A percentile compares a stretch with the other conserved stretches of the same genome.
These are phyloP conservation scores for Hystrix cristata DNA, from an alignment of 2,113 vertebrate genomes.

Conservation along the genomic window DNA sequence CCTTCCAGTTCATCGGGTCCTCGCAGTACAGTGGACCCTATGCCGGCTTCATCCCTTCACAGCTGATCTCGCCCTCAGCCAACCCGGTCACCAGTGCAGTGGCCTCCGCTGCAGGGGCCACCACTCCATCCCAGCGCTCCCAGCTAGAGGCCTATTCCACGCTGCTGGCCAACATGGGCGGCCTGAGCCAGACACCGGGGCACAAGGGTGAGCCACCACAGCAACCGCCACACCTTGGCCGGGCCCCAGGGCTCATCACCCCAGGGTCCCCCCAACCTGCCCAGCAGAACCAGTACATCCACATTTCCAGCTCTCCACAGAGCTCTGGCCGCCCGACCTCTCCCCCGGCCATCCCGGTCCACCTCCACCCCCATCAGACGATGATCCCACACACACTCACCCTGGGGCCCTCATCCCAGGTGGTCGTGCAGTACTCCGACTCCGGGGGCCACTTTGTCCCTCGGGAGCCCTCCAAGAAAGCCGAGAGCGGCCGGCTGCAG, in stretches of 20 bases:
- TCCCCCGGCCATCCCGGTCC: conserved; percentile 91
- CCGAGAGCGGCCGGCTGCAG: conserved; percentile 91
- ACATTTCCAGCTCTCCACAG: conserved; percentile 95
- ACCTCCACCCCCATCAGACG: conserved; percentile 93
- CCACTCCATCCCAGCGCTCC: conserved; percentile 92
- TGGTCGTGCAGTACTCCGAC: conserved; percentile 95
- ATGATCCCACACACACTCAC: conserved; percentile 94
- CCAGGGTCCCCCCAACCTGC: conserved; percentile 89
- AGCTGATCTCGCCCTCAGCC: conserved; percentile 93
- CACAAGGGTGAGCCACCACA: conserved; percentile 86
- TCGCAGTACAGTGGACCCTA: conserved; percentile 94
- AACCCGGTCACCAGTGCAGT: conserved; percentile 86
- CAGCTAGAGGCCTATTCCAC: conserved; percentile 95
- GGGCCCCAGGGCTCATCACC: conserved; percentile 91
- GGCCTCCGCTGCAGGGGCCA: conserved; percentile 88
- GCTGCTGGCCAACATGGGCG: conserved; percentile 90
- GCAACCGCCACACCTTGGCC: conserved; percentile 91
- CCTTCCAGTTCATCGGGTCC: conserved; percentile 95
- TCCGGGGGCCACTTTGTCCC: conserved; percentile 88
- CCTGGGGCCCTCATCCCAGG: conserved; percentile 93
- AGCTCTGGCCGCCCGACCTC: conserved; percentile 91
- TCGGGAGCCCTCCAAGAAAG: conserved; percentile 89
- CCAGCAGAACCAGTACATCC: conserved; percentile 95
- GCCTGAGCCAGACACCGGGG: conserved; percentile 90
- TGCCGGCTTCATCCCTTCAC: conserved; percentile 94